phyloP scores from a whole-genome alignment of 1,140 invertebrate species.

The Atta colombica region DNA sequence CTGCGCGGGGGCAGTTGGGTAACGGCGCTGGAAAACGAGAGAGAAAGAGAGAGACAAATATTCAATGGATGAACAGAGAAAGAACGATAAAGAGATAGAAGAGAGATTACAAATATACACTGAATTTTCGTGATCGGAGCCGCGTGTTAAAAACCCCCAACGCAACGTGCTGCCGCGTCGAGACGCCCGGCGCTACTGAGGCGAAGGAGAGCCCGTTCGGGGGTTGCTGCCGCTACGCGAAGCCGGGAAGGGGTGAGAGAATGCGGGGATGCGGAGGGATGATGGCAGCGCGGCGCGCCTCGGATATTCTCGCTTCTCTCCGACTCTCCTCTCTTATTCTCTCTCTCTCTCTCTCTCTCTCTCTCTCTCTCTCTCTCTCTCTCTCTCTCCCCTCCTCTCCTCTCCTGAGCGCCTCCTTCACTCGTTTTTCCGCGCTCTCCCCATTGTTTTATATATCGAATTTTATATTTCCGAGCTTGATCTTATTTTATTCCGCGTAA shows the following conservation, averaged over 20 bases:
- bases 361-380: no score
- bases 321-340: conserved; percentile 5
- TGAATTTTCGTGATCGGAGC: conserved; percentile 15
- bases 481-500: conserved; percentile 24
- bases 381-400: no score
- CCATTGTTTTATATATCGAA: conserved; percentile 29
- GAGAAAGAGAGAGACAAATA: not conserved
- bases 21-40: conserved; percentile 3
- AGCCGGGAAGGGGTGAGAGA: conserved; percentile 26
- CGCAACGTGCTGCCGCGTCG: conserved; percentile 78
- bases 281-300: conserved; percentile 37
- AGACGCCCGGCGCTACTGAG: conserved; percentile 81
- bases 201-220: conserved; percentile 70
- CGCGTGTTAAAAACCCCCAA: conserved; percentile 52
- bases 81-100: not conserved
- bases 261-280: conserved; percentile 10
- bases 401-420: not conserved
- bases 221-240: conserved; percentile 57
- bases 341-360: not conserved
- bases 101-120: conserved; percentile 14
- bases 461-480: not conserved
- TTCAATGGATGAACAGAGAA: not conserved
- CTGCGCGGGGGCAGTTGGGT: not conserved
- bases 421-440: not conserved
- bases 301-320: conserved; percentile 59